A percentile compares a stretch with the other conserved stretches of the same genome.
These are phyloP conservation scores for Akabosia matsudoensis DNA, from an alignment of 1,140 invertebrate species.

Conservation along the genomic window DNA sequence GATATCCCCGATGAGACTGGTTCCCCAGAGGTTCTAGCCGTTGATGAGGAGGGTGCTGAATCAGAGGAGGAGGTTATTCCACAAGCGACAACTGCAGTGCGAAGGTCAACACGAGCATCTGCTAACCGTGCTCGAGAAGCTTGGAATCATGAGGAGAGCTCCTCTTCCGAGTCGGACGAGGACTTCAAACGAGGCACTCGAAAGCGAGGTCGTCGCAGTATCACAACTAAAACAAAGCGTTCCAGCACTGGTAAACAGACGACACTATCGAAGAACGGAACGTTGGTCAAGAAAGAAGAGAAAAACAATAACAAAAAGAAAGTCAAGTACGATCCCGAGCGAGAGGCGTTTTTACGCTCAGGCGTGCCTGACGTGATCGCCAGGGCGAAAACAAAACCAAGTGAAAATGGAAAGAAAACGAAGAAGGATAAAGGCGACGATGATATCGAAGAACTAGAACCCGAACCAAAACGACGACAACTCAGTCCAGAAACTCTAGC, in stretches of 20 bases:
- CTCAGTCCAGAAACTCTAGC: slow-evolving; percentile 15
- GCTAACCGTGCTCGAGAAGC: not conserved
- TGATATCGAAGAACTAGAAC: not conserved
- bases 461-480: not conserved
- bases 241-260: not conserved
- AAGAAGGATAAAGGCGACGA: not conserved
- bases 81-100: not conserved
- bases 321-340: slow-evolving; percentile 9
- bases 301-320: slow-evolving; percentile 6
- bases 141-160: not conserved
- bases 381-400: slow-evolving; percentile 15
- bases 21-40: too few relatives aligned
- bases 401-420: slow-evolving; percentile 17
- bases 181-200: not conserved
- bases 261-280: not conserved
- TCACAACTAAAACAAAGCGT: not conserved
- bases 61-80: not conserved
- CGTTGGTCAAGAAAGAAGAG: not conserved
- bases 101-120: not conserved
- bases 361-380: slow-evolving; percentile 35
- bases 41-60: not conserved
- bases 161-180: not conserved
- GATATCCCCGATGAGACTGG: not conserved
- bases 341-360: slow-evolving; percentile 33
- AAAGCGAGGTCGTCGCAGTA: not conserved